A percentile compares a stretch with the other conserved stretches of the same genome.
These are phyloP conservation scores for Griposia aprilina DNA, from an alignment of 2,888 invertebrate genomes.

Conservation along the genomic window DNA sequence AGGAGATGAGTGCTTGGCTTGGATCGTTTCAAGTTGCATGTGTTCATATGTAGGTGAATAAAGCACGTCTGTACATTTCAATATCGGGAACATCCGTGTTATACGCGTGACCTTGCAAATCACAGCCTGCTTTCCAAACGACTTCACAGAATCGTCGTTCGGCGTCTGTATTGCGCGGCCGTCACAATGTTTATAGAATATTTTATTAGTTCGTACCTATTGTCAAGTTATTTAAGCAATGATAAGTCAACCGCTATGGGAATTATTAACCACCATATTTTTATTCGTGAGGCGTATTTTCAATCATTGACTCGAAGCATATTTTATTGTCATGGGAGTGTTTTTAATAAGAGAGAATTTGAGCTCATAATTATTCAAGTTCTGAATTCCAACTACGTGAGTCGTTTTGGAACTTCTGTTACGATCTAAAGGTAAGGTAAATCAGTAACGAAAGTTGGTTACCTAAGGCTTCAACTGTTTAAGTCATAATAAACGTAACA, in stretches of 20 bases:
- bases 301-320: constrained; percentile 66
- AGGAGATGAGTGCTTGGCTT: constrained; percentile 73
- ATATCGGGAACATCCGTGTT: constrained; percentile 91
- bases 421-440: not conserved
- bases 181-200: constrained; percentile 84
- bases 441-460: not conserved
- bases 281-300: constrained; percentile 74
- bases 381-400: constrained; percentile 49
- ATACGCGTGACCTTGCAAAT: constrained; percentile 91
- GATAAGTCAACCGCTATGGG: constrained; percentile 77
- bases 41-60: constrained; percentile 90
- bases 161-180: constrained; percentile 87
- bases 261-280: constrained; percentile 76
- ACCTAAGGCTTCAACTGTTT: not conserved
- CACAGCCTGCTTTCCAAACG: constrained; percentile 91
- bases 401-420: constrained; percentile 9
- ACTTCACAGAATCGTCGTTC: constrained; percentile 88
- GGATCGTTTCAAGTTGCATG: constrained; percentile 87
- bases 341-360: constrained; percentile 61
- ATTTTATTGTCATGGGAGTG: constrained; percentile 69
- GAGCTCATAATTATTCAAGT: constrained; percentile 43
- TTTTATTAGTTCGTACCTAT: constrained; percentile 82
- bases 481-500: not conserved
- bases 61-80: constrained; percentile 90
- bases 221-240: constrained; percentile 82